Evolutionary conservation across 2,113 vertebrate genomes (phyloP).

Genomic region (Trematomus loennbergii): DNA sequence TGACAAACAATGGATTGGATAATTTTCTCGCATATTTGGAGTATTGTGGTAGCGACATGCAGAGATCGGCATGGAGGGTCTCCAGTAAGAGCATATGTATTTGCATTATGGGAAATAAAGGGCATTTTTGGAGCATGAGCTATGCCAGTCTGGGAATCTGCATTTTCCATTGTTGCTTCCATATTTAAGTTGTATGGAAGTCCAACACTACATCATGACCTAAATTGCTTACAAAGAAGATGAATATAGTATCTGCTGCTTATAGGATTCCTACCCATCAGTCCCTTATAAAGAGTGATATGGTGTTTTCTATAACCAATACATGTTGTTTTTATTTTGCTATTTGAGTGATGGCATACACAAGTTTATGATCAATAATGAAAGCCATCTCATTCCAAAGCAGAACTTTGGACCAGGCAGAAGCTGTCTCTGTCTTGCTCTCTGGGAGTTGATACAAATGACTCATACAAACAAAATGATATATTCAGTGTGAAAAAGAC

Average conservation of each 20-base stretch:
- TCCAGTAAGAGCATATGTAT: neutral
- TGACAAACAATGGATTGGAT: neutral
- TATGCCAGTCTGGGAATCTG: neutral
- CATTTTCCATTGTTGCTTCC: neutral
- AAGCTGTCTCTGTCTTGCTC: neutral
- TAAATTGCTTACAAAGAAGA: neutral
- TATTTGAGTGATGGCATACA: constrained; percentile 6
- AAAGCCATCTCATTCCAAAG: constrained; percentile 6
- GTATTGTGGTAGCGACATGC: too few species aligned
- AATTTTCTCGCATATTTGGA: too few species aligned
- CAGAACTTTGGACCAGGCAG: constrained; percentile 17
- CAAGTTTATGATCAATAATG: constrained; percentile 9
- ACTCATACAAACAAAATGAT: neutral
- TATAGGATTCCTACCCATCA: neutral
- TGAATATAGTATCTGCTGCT: neutral
- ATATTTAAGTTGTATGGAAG: neutral
- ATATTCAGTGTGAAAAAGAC: neutral
- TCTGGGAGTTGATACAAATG: neutral
- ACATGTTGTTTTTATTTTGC: constrained; percentile 1
- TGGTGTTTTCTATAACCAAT: neutral
- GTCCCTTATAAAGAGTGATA: neutral
- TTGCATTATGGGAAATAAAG: constrained; percentile 1
- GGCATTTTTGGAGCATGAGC: too few species aligned
- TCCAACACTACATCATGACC: neutral
- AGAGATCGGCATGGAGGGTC: neutral